Conservation (phyloP, 23 tunicate genomes). For the Oikopleura albicans region DNA sequence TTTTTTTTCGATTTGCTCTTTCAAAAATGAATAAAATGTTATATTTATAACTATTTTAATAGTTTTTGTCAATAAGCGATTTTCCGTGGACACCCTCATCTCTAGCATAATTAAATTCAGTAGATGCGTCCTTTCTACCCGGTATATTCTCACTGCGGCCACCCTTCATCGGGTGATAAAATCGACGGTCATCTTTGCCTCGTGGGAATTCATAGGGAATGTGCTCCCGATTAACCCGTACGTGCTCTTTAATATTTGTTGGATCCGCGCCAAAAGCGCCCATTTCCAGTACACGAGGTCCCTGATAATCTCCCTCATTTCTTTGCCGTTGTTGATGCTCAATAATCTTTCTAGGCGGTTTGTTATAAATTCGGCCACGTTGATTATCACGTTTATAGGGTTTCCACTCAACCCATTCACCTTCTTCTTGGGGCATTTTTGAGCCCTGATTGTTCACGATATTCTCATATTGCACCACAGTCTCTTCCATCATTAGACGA, state of each 20-base stretch:
- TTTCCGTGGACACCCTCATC: too few species aligned
- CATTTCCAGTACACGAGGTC: too few species aligned
- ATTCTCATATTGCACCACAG: not conserved
- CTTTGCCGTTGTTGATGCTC: not conserved
- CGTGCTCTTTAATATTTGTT: too few species aligned
- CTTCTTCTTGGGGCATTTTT: not conserved
- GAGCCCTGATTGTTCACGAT: not conserved
- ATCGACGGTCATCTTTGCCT: not conserved
- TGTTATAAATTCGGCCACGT: not conserved
- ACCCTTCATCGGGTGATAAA: slow-evolving; percentile 14
- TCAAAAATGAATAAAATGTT: too few species aligned
- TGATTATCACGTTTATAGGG: not conserved
- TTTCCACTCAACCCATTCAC: not conserved
- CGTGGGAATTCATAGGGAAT: slow-evolving; percentile 11
- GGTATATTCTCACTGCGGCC: slow-evolving; percentile 7
- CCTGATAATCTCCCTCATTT: not conserved
- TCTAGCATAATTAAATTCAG: slow-evolving; percentile 2
- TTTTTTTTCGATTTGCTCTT: too few species aligned
- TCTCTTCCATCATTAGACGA: not conserved
- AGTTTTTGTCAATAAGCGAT: too few species aligned
- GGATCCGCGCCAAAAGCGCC: too few species aligned
- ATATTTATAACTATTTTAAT: too few species aligned
- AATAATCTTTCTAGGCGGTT: not conserved
- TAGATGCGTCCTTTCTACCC: not conserved
- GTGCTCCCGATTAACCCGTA: not conserved